These are phyloP conservation scores for Epizoanthus rinbou DNA, from an alignment of 92 coral and sea anemone species.

Conservation along the genomic window DNA sequence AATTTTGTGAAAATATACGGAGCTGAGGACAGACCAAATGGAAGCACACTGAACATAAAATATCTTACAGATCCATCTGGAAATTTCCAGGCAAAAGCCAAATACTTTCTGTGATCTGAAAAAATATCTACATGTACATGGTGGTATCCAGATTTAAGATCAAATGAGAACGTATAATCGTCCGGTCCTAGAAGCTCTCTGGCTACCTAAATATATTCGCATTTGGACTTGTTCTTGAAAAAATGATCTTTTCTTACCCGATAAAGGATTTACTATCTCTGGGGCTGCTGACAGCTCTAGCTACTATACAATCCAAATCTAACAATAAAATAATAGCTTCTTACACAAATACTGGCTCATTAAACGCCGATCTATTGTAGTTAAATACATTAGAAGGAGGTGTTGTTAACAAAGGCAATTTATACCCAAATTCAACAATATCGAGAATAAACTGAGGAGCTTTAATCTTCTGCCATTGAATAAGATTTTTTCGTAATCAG, in stretches of 20 bases:
- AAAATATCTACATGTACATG: conserved; percentile 33
- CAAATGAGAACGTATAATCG: conserved; percentile 31
- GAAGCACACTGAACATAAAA: conserved; percentile 28
- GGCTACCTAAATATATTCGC: conserved; percentile 35
- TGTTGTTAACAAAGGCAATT: conserved; percentile 32
- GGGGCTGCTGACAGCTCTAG: neutral
- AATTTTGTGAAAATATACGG: conserved; percentile 51
- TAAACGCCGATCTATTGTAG: conserved; percentile 32
- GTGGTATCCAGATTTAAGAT: conserved; percentile 41
- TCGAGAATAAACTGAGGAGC: conserved; percentile 34
- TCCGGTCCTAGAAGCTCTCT: conserved; percentile 19
- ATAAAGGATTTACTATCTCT: conserved; percentile 27
- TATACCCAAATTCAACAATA: conserved; percentile 10
- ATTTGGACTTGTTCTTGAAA: conserved; percentile 35
- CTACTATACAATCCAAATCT: conserved; percentile 1
- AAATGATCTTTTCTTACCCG: conserved; percentile 43
- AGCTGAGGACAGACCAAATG: conserved; percentile 40
- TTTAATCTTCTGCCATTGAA: conserved; percentile 12
- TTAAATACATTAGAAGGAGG: conserved; percentile 12
- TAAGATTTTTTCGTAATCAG: conserved; percentile 7
- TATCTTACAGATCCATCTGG: conserved; percentile 16
- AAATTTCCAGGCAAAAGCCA: conserved; percentile 38
- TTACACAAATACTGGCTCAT: conserved; percentile 25
- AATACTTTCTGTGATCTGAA: conserved; percentile 22
- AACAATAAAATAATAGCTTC: conserved; percentile 17